A percentile compares a stretch with the other conserved stretches of the same genome.
These are phyloP conservation scores for Cylindroiulus punctatus DNA, from an alignment of 2,888 invertebrate genomes.

Conservation along the genomic window DNA sequence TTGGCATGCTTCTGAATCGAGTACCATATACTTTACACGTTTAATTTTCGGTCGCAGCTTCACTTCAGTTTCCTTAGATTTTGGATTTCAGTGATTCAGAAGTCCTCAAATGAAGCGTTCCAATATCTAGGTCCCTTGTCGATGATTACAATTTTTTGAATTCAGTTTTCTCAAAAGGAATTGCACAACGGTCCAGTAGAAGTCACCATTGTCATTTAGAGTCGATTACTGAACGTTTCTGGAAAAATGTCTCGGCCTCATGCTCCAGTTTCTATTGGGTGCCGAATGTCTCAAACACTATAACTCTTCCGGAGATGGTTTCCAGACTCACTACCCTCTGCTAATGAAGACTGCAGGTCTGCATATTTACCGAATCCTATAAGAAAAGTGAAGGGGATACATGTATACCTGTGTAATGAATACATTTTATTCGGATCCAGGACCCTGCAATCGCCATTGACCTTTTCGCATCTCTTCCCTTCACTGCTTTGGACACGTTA, in stretches of 20 bases:
- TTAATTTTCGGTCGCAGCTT: not conserved
- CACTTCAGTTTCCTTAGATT: not conserved
- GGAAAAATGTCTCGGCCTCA: not conserved
- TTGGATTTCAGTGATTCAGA: not conserved
- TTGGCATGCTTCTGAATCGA: slow-evolving; percentile 22
- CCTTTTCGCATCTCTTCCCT: slow-evolving; percentile 35
- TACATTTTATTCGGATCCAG: slow-evolving; percentile 30
- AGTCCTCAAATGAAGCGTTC: not conserved
- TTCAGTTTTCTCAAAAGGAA: too few relatives aligned
- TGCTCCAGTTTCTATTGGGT: not conserved
- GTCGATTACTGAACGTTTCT: slow-evolving; percentile 15
- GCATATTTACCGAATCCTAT: slow-evolving; percentile 45
- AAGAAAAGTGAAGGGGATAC: slow-evolving; percentile 42
- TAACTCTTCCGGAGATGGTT: slow-evolving; percentile 39
- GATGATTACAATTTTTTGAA: not conserved
- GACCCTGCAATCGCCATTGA: slow-evolving; percentile 47
- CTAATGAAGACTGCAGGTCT: slow-evolving; percentile 40
- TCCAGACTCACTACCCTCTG: slow-evolving; percentile 35
- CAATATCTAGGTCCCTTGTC: not conserved
- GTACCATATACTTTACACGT: not conserved
- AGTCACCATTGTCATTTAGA: not conserved
- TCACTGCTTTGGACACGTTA: not conserved
- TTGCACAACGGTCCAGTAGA: not conserved
- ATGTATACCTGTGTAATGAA: slow-evolving; percentile 22
- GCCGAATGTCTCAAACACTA: not conserved